Evolutionary conservation across 2,797 vertebrate species (phyloP), one percentile per base, ranked within the genome.

Genomic region (Acanthurus lineatus): DNA sequence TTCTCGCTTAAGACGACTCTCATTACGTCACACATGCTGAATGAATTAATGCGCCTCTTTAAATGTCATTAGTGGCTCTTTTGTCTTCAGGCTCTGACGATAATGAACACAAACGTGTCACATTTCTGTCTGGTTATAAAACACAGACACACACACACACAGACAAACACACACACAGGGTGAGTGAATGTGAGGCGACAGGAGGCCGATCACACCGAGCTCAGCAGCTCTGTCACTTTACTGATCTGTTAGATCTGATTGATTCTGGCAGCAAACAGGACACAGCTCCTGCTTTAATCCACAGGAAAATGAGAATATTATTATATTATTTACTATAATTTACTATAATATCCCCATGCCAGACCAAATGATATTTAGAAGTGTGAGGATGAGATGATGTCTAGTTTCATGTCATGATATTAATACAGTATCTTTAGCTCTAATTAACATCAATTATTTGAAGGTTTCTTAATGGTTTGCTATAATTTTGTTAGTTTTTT

Each of bases 211-310:
- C 51, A 2, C 52, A 10, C 52, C 57, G 69, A 9, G 52, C 69
- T 86, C 74, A 68, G 85, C 81, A 65, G 48, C 15, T 83, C 66
- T 79, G 75, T 77, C 80, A 1, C n/a, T 52, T 35, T 17, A 25
- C 25, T 20, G 63, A 59, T 48, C 56, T 32, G 66, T 63, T 60
- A 1, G 0, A 28, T 47, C 45, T 17, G 25, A 79, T 56, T 45
- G 74, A 65, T 9, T 45, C 47, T 80, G 76, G 22, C 74, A 75
- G 84, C 79, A 11, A 65, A 76, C 48, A 0, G 35, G 51, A 65
- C 38, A 0, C 11, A 48, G 32, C 28, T 60, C 9, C 79, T 25
- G 40, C 40, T 40, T 8, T 40, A 40, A 10, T 40, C 10, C 2
- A 66, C 5, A 17, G 12, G n/a, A 19, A 25, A 19, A 51, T 51